Base-by-base conservation (phyloP, 2,888 invertebrate genomes). In the Drosophila mulleri region DNA sequence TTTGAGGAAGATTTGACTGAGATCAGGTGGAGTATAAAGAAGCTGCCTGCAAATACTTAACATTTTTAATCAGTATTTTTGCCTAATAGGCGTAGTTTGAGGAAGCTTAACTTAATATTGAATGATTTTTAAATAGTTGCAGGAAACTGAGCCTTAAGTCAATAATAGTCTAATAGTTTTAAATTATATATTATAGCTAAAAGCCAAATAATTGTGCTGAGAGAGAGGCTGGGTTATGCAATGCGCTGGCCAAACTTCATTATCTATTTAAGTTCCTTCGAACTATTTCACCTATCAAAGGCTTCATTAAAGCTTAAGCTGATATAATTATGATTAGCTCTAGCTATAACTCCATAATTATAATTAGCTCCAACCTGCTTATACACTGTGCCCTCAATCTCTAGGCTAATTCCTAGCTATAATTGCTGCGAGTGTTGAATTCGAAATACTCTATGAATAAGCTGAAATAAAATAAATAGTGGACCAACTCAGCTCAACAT, bases 401-500 rank as follows among this genome's bases (percentile, higher is more conserved):
- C 4, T 35, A 16, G 20, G 50, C 50, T 1, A 32, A 18, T 12
- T 8, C 11, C 6, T 1, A 11, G 6, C 12, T n/a, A 32, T 52
- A 35, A 52, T 52, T 35, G 18, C 50, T 7, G 50, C 50, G 6
- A 18, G 2, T 47, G 1, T 47, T n/a, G 3, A 9, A 47, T 26
- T 5, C 11, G n/a, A 32, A 16, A 37, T 35, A 2, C 20, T 16
- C 1, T 12, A 3, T 16, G 37, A 48, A 48, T 41, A 26, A 45
- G 18, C 41, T 48, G 7, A 26, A 12, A 45, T 47, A 32, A 39
- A 9, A 35, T 35, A 45, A 23, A 29, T 29, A 44, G 26, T 47
- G 50, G 26, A 62, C 35, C 23, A 62, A 44, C 44, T 32, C 12
- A 35, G 48, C 53, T 50, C 61, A 39, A 53, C 52, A 50, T 62